Percentiles rank a stretch among this genome's conserved stretches.
Evolutionary conservation across 2,888 invertebrate genomes (phyloP).

Genomic region (Xestobium rufovillosum): DNA sequence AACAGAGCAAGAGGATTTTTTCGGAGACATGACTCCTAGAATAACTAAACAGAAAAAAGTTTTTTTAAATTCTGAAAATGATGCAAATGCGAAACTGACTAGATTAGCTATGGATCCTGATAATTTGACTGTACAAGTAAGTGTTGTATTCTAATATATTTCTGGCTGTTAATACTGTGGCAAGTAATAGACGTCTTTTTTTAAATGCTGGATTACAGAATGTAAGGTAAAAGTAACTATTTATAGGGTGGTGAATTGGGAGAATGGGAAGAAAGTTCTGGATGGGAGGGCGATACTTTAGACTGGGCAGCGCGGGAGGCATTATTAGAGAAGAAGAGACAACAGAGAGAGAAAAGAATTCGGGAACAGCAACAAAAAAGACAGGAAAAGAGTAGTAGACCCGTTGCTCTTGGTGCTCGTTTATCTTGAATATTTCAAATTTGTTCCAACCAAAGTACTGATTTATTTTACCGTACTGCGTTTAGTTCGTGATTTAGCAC

Average conservation of each 20-base stretch:
- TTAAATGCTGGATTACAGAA: too few relatives aligned
- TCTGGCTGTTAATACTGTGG: too few relatives aligned
- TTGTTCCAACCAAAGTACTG: slow-evolving; percentile 3
- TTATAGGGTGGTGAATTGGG: slow-evolving; percentile 33
- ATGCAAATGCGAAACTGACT: slow-evolving; percentile 27
- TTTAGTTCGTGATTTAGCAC: too few relatives aligned
- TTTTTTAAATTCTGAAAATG: slow-evolving; percentile 41
- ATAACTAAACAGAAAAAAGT: slow-evolving; percentile 54
- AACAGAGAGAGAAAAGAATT: slow-evolving; percentile 34
- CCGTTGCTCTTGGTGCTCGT: slow-evolving; percentile 30
- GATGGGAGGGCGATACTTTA: slow-evolving; percentile 37
- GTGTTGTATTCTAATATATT: too few relatives aligned
- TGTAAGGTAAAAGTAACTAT: too few relatives aligned
- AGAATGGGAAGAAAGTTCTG: slow-evolving; percentile 40
- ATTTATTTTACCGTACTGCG: too few relatives aligned
- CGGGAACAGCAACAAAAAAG: slow-evolving; percentile 39
- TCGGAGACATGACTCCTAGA: slow-evolving; percentile 55
- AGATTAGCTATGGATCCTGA: slow-evolving; percentile 27
- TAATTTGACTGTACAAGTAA: slow-evolving; percentile 22
- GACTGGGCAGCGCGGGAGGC: slow-evolving; percentile 35
- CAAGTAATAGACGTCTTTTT: too few relatives aligned
- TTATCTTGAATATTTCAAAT: too few relatives aligned
- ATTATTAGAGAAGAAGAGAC: slow-evolving; percentile 35
- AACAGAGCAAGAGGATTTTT: slow-evolving; percentile 49
- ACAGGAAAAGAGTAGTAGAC: slow-evolving; percentile 30